These are phyloP conservation scores for Heliconius hewitsoni DNA, from an alignment of 1,140 invertebrate species.

Conservation along the genomic window DNA sequence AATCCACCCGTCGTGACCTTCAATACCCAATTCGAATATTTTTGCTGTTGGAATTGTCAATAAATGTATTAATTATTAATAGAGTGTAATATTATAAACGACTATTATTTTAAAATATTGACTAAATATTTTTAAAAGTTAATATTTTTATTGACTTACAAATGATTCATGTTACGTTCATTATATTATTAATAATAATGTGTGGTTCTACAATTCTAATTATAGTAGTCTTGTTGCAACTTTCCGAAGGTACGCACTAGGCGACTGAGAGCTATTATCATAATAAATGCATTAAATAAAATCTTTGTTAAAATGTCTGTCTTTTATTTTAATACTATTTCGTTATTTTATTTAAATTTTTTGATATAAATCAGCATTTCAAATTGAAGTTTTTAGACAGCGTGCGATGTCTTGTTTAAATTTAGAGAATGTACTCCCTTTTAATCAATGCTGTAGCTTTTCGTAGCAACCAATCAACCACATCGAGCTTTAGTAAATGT, in stretches of 20 bases:
- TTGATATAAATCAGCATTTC: background rate
- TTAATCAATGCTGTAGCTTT: conserved; percentile 13
- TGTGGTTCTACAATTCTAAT: conserved; percentile 24
- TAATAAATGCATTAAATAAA: conserved; percentile 81
- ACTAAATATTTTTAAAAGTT: background rate
- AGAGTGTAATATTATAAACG: background rate
- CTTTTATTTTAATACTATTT: conserved; percentile 51
- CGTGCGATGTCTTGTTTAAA: background rate
- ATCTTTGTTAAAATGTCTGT: conserved; percentile 74
- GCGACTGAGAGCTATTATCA: conserved; percentile 80
- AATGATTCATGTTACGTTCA: background rate
- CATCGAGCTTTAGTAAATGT: background rate
- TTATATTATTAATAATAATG: conserved; percentile 25
- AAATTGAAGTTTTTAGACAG: background rate
- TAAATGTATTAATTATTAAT: conserved; percentile 12
- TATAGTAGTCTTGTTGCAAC: conserved; percentile 69
- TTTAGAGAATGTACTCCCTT: background rate
- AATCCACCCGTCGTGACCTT: background rate
- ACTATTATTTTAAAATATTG: background rate
- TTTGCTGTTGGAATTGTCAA: conserved; percentile 5
- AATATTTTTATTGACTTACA: conserved; percentile 11
- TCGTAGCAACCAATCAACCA: conserved; percentile 14
- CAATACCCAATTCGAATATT: background rate
- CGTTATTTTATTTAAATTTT: background rate
- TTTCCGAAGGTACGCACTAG: conserved; percentile 80